These are phyloP conservation scores for Isotomurus palustris DNA, from an alignment of 2,888 invertebrate genomes.

Conservation along the genomic window DNA sequence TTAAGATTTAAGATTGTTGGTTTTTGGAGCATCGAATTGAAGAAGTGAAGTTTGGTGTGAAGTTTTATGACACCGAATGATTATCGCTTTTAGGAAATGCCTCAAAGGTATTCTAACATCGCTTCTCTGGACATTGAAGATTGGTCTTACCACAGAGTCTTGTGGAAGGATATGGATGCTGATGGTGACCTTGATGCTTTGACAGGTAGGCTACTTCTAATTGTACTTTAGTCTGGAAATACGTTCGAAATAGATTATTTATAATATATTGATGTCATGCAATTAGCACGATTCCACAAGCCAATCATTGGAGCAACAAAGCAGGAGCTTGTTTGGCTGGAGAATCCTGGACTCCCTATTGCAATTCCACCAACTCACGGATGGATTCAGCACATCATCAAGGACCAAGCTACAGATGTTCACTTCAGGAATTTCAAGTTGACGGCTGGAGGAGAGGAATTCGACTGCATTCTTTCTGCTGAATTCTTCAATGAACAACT, in stretches of 20 bases:
- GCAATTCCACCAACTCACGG: conserved; percentile 16
- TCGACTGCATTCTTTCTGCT: conserved; percentile 44
- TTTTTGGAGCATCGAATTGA: too few relatives aligned
- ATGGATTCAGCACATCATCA: conserved; percentile 45
- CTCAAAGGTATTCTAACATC: background rate
- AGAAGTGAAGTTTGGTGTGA: too few relatives aligned
- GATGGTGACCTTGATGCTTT: conserved; percentile 47
- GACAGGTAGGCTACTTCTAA: conserved; percentile 23
- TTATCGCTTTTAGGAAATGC: background rate
- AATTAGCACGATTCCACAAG: conserved; percentile 23
- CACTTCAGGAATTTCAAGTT: conserved; percentile 45
- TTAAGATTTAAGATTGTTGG: too few relatives aligned
- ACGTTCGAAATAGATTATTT: background rate
- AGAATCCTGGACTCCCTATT: conserved; percentile 44
- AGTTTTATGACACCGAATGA: too few relatives aligned
- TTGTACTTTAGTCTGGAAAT: background rate
- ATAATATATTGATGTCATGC: background rate
- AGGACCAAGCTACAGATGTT: conserved; percentile 45
- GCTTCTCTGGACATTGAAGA: conserved; percentile 13
- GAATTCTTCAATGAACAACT: conserved; percentile 46
- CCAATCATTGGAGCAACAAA: conserved; percentile 20
- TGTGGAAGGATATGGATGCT: conserved; percentile 47
- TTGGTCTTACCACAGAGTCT: conserved; percentile 47
- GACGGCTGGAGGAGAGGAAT: conserved; percentile 32
- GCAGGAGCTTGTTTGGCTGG: conserved; percentile 43